Evolutionary conservation across 2,888 invertebrate genomes (phyloP).

Genomic region (Caenorhabditis sulstoni): DNA sequence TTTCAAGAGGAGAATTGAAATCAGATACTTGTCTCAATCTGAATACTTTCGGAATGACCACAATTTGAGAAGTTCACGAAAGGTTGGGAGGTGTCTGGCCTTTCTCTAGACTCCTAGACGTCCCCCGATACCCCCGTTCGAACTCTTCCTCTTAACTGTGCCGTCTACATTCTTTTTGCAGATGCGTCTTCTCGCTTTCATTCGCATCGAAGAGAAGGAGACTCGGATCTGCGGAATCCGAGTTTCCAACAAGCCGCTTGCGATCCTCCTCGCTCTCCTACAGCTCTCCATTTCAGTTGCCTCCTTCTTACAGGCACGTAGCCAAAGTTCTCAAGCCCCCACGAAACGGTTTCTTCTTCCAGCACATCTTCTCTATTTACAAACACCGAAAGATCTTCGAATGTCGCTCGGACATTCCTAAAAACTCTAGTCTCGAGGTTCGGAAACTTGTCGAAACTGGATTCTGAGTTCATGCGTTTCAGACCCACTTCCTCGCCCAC

Average conservation of each 20-base stretch:
- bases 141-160: neutral
- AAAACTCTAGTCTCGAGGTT: conserved; percentile 70
- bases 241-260: conserved; percentile 70
- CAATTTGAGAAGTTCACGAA: neutral
- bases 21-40: neutral
- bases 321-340: too few relatives aligned
- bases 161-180: neutral
- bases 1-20: too few relatives aligned
- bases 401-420: conserved; percentile 74
- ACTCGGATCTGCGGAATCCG: conserved; percentile 71
- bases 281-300: conserved; percentile 72
- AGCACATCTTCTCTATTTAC: conserved; percentile 77
- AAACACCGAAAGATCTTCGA: conserved; percentile 73
- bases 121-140: too few relatives aligned
- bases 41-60: neutral
- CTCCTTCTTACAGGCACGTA: conserved; percentile 77
- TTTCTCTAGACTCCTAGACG: too few relatives aligned
- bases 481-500: conserved; percentile 74
- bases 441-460: conserved; percentile 5
- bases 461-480: conserved; percentile 18
- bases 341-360: conserved; percentile 31
- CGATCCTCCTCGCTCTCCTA: conserved; percentile 66
- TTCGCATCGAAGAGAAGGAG: conserved; percentile 73
- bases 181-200: conserved; percentile 74
- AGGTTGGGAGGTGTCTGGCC: too few relatives aligned